Conservation (phyloP, 2,113 vertebrate genomes). For the Elachura formosa region DNA sequence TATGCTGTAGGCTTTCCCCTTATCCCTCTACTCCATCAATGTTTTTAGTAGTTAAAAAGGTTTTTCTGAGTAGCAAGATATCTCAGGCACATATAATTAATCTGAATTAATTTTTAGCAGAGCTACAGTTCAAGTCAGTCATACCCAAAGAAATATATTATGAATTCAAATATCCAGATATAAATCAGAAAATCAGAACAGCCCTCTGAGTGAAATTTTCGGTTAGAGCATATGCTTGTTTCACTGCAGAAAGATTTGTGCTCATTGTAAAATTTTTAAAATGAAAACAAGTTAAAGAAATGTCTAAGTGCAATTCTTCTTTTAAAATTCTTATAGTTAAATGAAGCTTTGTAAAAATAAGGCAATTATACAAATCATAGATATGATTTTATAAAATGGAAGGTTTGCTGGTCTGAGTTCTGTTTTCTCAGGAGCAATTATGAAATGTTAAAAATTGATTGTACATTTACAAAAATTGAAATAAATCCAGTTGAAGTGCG, state of each 20-base stretch:
- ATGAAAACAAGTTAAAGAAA: neutral
- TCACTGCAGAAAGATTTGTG: neutral
- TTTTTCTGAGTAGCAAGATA: neutral
- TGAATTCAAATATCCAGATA: conserved; percentile 16
- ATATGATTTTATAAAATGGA: neutral
- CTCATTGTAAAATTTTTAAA: neutral
- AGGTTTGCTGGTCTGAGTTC: neutral
- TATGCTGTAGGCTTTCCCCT: neutral
- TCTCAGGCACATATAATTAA: neutral
- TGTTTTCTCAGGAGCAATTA: neutral
- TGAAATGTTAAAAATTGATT: neutral
- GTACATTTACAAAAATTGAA: neutral
- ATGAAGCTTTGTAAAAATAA: neutral
- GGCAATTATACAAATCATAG: neutral
- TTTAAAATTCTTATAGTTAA: neutral
- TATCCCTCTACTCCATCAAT: neutral
- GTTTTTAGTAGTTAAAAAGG: neutral
- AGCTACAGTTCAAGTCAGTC: neutral
- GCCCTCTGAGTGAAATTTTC: neutral
- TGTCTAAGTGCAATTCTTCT: neutral
- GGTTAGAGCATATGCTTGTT: accelerated
- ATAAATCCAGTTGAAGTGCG: too few relatives aligned
- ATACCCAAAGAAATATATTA: neutral
- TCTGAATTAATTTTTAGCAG: neutral
- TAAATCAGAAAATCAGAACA: neutral